Base-by-base conservation (phyloP, 1,140 invertebrate genomes). In the Heliconius himera region DNA sequence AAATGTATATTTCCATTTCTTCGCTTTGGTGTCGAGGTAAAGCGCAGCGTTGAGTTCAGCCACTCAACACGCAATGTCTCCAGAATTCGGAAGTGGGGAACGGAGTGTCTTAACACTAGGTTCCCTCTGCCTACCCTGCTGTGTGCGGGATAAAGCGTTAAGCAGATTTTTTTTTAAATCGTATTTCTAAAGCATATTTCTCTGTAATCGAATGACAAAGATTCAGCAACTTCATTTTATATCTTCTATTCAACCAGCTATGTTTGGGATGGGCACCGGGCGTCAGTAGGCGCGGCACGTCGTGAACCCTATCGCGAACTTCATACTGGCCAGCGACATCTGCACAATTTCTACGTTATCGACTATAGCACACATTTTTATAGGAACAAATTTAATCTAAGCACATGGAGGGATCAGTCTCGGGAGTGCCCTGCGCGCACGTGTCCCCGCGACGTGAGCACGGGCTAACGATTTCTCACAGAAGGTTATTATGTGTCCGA, bases 301-400 rank as follows among this genome's bases (percentile, higher is more conserved):
- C 84, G 78, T 81, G 80, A 79, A 89, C 88, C 89, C 88, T 89
- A 91, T 92, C 89, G 87, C 83, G 84, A 84, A 85, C 86, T 91
- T 89, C 91, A 91, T 90, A 93, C 83, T 89, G 86, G 78, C 87
- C 87, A 89, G 88, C 89, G 88, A 91, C 88, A 94, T 93, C 90
- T 93, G 91, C 89, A 94, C 90, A 92, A 90, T 91, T 88, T 84
- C 83, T 81, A 87, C 88, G 89, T 91, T 92, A 93, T 91, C 89
- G 90, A 93, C 83, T 91, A 76, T 85, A 88, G 87, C 86, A 88
- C 88, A 89, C 89, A 92, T 92, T 92, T 93, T 92, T 91, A 92
- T 91, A 89, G 87, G 92, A 92, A 90, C 91, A 91, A 94, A 92
- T 92, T 92, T 94, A 94, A 94, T 93, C 90, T 94, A 91, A 91